Percentiles rank a stretch among this genome's conserved stretches.
phyloP scores from a whole-genome alignment of 2,113 vertebrate species.

The Micromys minutus region DNA sequence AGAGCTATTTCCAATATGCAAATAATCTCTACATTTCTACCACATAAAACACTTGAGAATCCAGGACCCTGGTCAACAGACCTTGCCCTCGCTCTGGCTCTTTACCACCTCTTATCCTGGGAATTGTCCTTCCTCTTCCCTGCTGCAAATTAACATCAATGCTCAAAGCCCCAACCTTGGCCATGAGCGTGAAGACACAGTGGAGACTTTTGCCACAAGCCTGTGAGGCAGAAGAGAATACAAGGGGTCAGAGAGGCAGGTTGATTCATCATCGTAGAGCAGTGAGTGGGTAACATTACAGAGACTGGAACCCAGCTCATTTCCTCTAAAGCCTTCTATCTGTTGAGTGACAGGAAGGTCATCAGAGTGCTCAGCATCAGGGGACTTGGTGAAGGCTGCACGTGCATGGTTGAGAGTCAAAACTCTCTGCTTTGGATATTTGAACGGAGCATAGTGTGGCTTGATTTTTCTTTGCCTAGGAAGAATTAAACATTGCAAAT shows the following conservation, averaged over 20 bases:
- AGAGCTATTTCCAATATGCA: slow-evolving; percentile 87
- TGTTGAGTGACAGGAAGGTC: not conserved
- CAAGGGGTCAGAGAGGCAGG: not conserved
- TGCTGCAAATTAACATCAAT: slow-evolving; percentile 64
- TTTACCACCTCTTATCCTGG: not conserved
- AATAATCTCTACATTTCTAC: slow-evolving; percentile 82
- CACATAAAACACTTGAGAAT: slow-evolving; percentile 82
- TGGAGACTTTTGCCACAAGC: accelerated
- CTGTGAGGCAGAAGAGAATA: not conserved
- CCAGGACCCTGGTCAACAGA: slow-evolving; percentile 65
- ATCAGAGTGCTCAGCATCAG: accelerated
- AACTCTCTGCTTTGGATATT: accelerated
- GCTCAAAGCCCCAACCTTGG: slow-evolving; percentile 57
- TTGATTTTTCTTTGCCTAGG: not conserved
- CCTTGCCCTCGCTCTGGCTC: slow-evolving; percentile 52
- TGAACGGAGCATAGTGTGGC: accelerated
- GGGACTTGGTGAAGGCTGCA: accelerated
- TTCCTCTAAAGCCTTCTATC: not conserved
- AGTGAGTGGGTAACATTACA: accelerated
- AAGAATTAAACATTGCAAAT: not conserved
- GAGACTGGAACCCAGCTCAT: not conserved
- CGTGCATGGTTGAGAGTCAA: not conserved
- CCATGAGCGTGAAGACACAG: not conserved
- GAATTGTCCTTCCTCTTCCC: slow-evolving; percentile 51
- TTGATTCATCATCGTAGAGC: not conserved